phyloP scores from a whole-genome alignment of 1,140 invertebrate species.

The Cecropterus lyciades region DNA sequence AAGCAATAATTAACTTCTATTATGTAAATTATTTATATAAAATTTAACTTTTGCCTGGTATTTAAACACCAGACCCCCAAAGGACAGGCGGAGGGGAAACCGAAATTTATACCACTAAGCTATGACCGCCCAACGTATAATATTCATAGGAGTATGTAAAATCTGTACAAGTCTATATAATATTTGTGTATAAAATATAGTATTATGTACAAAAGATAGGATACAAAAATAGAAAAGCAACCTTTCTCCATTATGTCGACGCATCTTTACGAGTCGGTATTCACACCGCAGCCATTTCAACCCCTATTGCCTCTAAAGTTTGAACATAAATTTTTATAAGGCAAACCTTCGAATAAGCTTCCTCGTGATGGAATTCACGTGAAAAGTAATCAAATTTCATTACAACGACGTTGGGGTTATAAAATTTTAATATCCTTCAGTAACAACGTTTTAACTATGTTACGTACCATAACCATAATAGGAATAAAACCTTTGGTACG shows the following conservation, averaged over 20 bases:
- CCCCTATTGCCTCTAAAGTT: constrained; percentile 16
- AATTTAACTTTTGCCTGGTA: too few species aligned
- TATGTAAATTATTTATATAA: too few species aligned
- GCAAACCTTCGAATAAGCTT: constrained; percentile 23
- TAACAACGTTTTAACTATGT: neutral
- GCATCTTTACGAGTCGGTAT: constrained; percentile 12
- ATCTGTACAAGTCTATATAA: too few species aligned
- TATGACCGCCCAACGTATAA: too few species aligned
- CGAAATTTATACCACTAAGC: too few species aligned
- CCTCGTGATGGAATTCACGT: neutral
- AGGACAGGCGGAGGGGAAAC: too few species aligned
- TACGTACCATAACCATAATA: neutral
- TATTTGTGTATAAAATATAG: too few species aligned
- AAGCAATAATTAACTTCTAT: too few species aligned
- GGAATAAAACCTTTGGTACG: too few species aligned
- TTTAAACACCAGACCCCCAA: too few species aligned
- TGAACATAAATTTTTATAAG: constrained; percentile 26
- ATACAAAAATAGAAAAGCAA: neutral
- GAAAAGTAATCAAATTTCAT: constrained; percentile 14
- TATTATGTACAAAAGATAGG: too few species aligned
- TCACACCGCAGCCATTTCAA: constrained; percentile 13
- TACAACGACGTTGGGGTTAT: neutral
- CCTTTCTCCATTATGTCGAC: neutral
- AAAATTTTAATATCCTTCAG: constrained; percentile 1
- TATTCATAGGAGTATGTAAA: too few species aligned